Percentiles rank a stretch among this genome's conserved stretches.
These are phyloP conservation scores for Dendroctonus ponderosae DNA, from an alignment of 1,140 invertebrate genomes.

Conservation along the genomic window DNA sequence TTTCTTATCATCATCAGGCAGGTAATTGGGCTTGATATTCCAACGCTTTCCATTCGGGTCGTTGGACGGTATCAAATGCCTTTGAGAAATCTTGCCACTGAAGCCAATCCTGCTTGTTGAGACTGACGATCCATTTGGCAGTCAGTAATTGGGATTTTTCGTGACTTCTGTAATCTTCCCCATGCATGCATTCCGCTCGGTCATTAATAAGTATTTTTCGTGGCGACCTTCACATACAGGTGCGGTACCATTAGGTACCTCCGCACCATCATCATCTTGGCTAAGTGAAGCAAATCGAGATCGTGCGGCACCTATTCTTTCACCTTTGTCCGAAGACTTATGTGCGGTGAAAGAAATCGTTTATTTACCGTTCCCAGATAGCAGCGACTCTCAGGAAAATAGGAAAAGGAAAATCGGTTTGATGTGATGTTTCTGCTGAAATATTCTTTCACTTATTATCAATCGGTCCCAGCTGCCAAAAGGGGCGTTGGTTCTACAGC, in stretches of 20 bases:
- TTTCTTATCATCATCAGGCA: too few species aligned
- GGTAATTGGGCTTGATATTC: too few species aligned
- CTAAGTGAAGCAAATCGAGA: conserved; percentile 29
- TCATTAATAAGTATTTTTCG: conserved; percentile 24
- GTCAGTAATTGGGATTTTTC: conserved; percentile 13
- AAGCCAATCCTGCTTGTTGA: too few species aligned
- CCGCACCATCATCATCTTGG: conserved; percentile 12
- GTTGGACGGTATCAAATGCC: too few species aligned
- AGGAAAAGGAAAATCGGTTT: too few species aligned
- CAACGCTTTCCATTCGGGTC: too few species aligned
- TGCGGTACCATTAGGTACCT: conserved; percentile 24
- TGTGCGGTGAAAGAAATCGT: conserved; percentile 17
- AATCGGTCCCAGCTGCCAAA: too few species aligned
- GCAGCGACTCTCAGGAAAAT: not conserved
- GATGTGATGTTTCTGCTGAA: too few species aligned
- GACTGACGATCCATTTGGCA: too few species aligned
- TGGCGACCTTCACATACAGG: conserved; percentile 31
- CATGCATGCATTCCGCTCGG: conserved; percentile 6
- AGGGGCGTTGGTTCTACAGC: too few species aligned
- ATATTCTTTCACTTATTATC: too few species aligned
- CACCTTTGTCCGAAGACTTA: conserved; percentile 13
- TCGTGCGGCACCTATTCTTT: conserved; percentile 27
- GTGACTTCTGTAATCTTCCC: conserved; percentile 16
- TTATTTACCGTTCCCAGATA: not conserved
- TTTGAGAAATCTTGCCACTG: too few species aligned